Evolutionary conservation across 1,140 invertebrate species (phyloP), one percentile per base, ranked within the genome.

Genomic region (Anastrepha obliqua): DNA sequence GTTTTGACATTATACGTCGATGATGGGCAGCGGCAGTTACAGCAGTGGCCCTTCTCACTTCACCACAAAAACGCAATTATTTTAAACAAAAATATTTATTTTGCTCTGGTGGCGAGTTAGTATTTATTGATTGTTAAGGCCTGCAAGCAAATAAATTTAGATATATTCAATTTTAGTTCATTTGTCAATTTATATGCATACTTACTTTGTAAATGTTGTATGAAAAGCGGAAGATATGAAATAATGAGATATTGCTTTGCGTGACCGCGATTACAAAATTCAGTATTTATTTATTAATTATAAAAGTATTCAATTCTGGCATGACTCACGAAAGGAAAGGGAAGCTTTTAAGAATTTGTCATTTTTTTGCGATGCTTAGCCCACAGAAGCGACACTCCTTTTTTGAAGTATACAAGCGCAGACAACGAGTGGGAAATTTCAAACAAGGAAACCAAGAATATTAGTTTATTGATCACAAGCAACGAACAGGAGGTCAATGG

Each of bases 81-180:
- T 29, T 29, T 29, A 29, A 29, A 29, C 29, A 29, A 29, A 29
- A 29, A 29, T 29, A 29, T n/a, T 44, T 55, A 81, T 29, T 51
- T 20, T 29, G 29, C 29, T 29, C 29, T 29, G 29, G 29, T 29
- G 1, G 29, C 29, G 29, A 55, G 44, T 55, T 6, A 29, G 55
- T 55, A 11, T 58, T 55, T 29, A 29, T 29, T 29, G 29, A 29
- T 29, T 29, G 29, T n/a, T 62, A 44, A 39, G 42, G n/a, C 17
- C 58, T 60, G 58, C 85, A 86, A 86, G 59, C 85, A 86, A 64
- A 86, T 8, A 60, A 86, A 86, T 62, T 64, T 86, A 62, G 4
- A 64, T 60, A 13, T 86, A 86, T 47, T n/a, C 7, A 60, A 59
- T 3, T 86, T 86, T 86, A 86, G 85, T 86, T 42, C 8, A 20